Percentiles rank a stretch among this genome's conserved stretches.
phyloP scores from a whole-genome alignment of 2,113 vertebrate genomes.

The Pachypanchax playfairii region DNA sequence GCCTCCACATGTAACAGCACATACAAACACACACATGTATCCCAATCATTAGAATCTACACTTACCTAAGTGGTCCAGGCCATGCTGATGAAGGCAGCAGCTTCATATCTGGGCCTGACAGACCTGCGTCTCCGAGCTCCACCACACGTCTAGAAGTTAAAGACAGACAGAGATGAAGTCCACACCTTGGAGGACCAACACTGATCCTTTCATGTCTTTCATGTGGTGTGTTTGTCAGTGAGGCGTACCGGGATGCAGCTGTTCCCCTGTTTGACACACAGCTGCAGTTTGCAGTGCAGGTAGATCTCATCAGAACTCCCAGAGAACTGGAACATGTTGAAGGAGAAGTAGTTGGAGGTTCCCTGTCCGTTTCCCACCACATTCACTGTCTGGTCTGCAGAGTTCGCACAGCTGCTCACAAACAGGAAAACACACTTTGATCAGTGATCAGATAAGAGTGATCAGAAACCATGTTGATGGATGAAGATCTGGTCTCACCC shows the following conservation, averaged over 20 bases:
- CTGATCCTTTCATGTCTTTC: neutral
- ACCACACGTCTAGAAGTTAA: neutral
- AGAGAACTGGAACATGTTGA: constrained; percentile 45
- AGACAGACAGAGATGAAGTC: neutral
- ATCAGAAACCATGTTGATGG: neutral
- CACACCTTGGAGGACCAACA: neutral
- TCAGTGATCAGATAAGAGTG: neutral
- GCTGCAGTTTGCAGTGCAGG: constrained; percentile 35
- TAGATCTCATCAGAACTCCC: constrained; percentile 7
- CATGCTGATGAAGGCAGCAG: constrained; percentile 26
- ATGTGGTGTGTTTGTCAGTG: neutral
- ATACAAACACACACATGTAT: neutral
- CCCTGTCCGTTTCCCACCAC: constrained; percentile 21
- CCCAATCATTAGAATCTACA: neutral
- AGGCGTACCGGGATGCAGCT: constrained; percentile 28
- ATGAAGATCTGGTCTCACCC: constrained; percentile 8
- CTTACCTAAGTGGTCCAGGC: constrained; percentile 38
- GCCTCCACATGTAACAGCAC: neutral
- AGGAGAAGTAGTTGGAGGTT: constrained; percentile 37
- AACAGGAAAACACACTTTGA: neutral
- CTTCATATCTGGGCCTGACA: neutral
- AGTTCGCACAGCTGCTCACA: constrained; percentile 25
- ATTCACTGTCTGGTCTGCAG: constrained; percentile 14
- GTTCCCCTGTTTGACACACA: constrained; percentile 12
- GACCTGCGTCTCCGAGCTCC: constrained; percentile 2